Conservation (phyloP, 2,113 vertebrate species). For the Aix galericulata region DNA sequence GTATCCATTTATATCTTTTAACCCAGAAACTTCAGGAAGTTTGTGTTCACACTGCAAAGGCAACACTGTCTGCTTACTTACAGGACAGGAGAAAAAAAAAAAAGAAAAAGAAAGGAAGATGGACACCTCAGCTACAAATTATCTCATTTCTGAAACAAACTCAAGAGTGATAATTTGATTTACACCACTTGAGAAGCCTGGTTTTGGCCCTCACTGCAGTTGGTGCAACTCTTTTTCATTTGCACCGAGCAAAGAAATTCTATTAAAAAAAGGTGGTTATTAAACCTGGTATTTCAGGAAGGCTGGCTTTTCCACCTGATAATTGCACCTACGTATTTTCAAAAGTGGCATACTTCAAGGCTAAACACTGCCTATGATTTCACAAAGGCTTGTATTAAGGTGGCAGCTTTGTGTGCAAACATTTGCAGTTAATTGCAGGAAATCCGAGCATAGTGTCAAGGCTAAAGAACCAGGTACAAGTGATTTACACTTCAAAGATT, state of each 20-base stretch:
- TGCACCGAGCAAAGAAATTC: neutral
- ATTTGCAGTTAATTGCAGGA: constrained; percentile 32
- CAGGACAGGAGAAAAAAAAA: fast-evolving
- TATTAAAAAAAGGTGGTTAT: neutral
- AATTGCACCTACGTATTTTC: neutral
- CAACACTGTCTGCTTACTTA: neutral
- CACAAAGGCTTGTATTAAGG: neutral
- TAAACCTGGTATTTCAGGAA: neutral
- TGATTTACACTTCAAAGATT: constrained; percentile 39
- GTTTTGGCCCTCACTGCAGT: neutral
- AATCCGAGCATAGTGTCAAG: neutral
- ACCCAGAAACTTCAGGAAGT: neutral
- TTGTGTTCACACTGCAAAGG: neutral
- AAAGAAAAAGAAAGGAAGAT: fast-evolving
- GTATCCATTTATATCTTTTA: neutral
- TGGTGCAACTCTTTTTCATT: neutral
- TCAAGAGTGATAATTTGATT: neutral
- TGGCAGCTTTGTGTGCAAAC: neutral
- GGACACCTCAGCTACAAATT: neutral
- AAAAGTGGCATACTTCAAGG: constrained; percentile 22
- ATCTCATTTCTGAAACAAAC: neutral
- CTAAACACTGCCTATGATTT: neutral
- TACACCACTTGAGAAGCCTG: neutral
- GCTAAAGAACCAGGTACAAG: neutral
- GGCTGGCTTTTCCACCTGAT: neutral